These are phyloP conservation scores for Molossus alvarezi DNA, from an alignment of 2,797 vertebrate species.

Conservation along the genomic window DNA sequence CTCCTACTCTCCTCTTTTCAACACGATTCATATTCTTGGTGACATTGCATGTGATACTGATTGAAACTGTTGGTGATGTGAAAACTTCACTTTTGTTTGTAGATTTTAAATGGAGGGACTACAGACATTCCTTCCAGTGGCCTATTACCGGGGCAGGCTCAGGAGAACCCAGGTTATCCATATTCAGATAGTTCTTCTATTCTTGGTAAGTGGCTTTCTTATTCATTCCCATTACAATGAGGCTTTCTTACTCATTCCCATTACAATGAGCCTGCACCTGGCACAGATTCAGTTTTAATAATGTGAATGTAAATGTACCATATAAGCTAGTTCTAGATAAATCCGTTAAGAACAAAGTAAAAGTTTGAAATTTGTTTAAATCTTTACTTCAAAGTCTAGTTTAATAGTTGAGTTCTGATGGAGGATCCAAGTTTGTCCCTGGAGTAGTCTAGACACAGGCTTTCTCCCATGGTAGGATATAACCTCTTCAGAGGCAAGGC, in stretches of 20 bases:
- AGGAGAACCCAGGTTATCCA: constrained; percentile 96
- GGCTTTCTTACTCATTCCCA: neutral
- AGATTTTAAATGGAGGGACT: constrained; percentile 98
- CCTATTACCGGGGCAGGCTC: constrained; percentile 93
- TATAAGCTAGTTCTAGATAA: constrained; percentile 61
- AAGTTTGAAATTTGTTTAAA: constrained; percentile 54
- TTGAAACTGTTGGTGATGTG: neutral
- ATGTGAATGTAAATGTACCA: constrained; percentile 14
- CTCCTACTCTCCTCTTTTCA: neutral
- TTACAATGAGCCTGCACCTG: neutral
- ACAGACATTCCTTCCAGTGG: constrained; percentile 95
- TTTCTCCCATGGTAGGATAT: neutral
- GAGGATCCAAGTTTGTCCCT: neutral
- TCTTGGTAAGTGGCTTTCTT: constrained; percentile 93
- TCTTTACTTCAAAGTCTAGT: constrained; percentile 1
- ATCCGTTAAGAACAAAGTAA: constrained; percentile 33
- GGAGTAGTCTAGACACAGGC: neutral
- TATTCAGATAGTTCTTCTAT: constrained; percentile 97
- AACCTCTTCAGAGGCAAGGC: neutral
- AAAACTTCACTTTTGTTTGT: constrained; percentile 74
- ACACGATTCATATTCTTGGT: constrained; percentile 55
- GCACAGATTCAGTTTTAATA: constrained; percentile 50
- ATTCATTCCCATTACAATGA: neutral
- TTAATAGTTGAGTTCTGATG: neutral
- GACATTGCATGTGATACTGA: neutral